Conservation (phyloP, 2,797 vertebrate genomes). For the Aplochiton taeniatus region DNA sequence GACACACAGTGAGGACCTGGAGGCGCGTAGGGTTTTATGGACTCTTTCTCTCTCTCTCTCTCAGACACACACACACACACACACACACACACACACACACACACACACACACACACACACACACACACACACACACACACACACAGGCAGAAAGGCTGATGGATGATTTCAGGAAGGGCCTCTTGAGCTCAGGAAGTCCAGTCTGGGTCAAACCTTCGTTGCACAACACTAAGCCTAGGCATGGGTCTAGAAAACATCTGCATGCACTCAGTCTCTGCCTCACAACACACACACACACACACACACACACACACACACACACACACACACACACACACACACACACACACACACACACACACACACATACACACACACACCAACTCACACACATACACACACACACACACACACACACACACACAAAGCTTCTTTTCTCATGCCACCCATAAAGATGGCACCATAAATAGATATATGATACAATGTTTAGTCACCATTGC, state of each 20-base stretch:
- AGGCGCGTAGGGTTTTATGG: no score
- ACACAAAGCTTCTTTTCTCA: no score
- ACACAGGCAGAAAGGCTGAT: conserved; percentile 54
- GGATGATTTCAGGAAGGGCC: conserved; percentile 73
- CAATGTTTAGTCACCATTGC: no score
- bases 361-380: background rate
- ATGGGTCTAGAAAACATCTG: conserved; percentile 55
- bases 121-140: conserved; percentile 17
- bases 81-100: background rate
- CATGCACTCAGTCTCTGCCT: conserved; percentile 53
- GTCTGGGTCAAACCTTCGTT: conserved; percentile 64
- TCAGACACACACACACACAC: conserved; percentile 1
- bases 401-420: conserved; percentile 13
- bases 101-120: conserved; percentile 13
- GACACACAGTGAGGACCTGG: background rate
- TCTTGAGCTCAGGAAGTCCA: conserved; percentile 70
- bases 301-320: conserved; percentile 8
- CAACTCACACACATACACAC: conserved; percentile 11
- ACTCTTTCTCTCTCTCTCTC: no score
- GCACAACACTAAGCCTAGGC: conserved; percentile 51
- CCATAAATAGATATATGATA: no score
- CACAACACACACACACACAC: conserved; percentile 30
- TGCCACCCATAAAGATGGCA: no score
- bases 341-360: background rate
- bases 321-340: conserved; percentile 3